Evolutionary conservation across 2,113 vertebrate species (phyloP).

Genomic region (Sinocyclocheilus grahami): DNA sequence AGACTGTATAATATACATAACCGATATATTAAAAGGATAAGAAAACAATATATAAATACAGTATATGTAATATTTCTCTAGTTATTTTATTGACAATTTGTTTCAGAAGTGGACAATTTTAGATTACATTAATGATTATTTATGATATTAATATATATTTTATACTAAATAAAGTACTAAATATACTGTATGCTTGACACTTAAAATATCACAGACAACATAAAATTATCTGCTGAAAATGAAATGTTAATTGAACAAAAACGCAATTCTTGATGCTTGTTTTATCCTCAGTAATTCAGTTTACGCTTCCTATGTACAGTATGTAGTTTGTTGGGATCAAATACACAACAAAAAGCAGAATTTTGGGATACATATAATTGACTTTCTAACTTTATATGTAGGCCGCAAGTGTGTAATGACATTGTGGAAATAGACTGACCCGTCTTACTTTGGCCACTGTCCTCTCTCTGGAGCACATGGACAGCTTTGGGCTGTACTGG

Average conservation of each 20-base stretch:
- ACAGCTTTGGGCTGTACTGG: constrained; percentile 63
- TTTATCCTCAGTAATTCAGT: not conserved
- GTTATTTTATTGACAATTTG: not conserved
- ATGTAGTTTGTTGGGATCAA: not conserved
- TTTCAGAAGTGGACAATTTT: not conserved
- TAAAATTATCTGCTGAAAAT: not conserved
- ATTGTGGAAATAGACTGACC: constrained; percentile 52
- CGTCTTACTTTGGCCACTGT: constrained; percentile 49
- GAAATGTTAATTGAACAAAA: not conserved
- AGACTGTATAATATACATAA: not conserved
- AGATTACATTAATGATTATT: not conserved
- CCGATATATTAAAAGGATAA: not conserved
- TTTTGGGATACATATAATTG: not conserved
- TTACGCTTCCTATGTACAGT: not conserved
- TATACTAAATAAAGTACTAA: not conserved
- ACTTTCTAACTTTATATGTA: constrained; percentile 3
- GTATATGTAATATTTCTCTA: not conserved
- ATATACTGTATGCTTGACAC: not conserved
- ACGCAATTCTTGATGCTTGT: no score
- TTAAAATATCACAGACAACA: not conserved
- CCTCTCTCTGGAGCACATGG: constrained; percentile 63
- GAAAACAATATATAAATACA: not conserved
- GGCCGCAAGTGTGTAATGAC: not conserved
- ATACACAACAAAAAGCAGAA: not conserved
- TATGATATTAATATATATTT: not conserved